Conservation (phyloP, 1,140 invertebrate species). For the Microplitis mediator region DNA sequence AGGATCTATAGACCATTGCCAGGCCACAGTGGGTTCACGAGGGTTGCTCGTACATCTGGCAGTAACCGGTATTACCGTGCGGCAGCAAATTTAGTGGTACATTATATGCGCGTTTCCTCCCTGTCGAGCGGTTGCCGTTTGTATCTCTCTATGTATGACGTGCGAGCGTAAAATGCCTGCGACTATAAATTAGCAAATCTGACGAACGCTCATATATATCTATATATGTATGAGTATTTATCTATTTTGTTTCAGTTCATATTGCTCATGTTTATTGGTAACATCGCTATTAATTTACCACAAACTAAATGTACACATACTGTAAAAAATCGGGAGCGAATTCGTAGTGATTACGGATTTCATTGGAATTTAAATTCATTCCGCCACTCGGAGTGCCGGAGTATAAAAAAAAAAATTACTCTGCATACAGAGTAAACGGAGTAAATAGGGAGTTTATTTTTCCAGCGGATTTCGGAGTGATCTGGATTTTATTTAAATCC, state of each 20-base stretch:
- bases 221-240: neutral
- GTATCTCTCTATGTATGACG: neutral
- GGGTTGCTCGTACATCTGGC: slow-evolving; percentile 21
- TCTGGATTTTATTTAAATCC: no score
- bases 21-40: slow-evolving; percentile 1
- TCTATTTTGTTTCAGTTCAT: neutral
- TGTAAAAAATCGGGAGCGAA: no score
- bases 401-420: no score
- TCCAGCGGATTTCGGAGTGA: no score
- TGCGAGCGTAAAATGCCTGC: slow-evolving; percentile 9
- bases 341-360: no score
- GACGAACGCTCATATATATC: neutral
- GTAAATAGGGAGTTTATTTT: no score
- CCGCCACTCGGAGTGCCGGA: no score
- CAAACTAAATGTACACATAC: no score
- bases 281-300: no score
- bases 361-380: no score
- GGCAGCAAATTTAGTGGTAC: slow-evolving; percentile 22
- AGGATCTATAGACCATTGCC: slow-evolving; percentile 4
- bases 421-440: no score
- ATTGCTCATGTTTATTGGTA: neutral
- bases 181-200: slow-evolving; percentile 13
- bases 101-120: slow-evolving; percentile 22
- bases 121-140: slow-evolving; percentile 6
- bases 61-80: slow-evolving; percentile 21